Base-by-base conservation (phyloP, 2,888 invertebrate genomes). In the Thereva unica region DNA sequence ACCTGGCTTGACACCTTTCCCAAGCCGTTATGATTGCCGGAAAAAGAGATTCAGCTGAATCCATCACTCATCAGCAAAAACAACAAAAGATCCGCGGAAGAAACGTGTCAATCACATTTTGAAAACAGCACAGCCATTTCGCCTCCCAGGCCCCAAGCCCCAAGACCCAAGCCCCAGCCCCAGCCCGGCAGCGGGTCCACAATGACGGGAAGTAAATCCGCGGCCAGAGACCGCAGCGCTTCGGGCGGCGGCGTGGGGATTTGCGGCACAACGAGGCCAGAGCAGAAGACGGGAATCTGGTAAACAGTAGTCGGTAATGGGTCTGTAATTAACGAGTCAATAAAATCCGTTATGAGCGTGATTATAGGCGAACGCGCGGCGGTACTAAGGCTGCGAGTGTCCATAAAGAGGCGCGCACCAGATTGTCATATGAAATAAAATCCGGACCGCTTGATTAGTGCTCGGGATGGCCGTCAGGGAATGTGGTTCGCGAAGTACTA, bases 241-340 rank as follows among this genome's bases (percentile, higher is more conserved):
- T 23, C 23, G n/a, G n/a, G n/a, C n/a, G 23, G 23, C 23, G 23
- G 23, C 23, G 23, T 23, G 23, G 23, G 23, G 47, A 10, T n/a
- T 7, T n/a, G 47, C 47, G n/a, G n/a, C 5, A 47, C n/a, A 47
- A 12, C n/a, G 47, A 47, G n/a, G n/a, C 10, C 47, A n/a, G 34
- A 6, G 34, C 35, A 23, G 53, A 53, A 10, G 10, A 23, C 23
- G 44, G 12, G 53, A 64, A 5, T 41, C 34, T 9, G 10, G 42
- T 12, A 10, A 45, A 54, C 23, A 45, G 55, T 49, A 55, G 42
- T 61, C 64, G 69, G 69, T 72, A 72, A 72, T 71, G 71, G 70
- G 70, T 72, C 71, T 67, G 71, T 71, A 72, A 72, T 72, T 71
- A 72, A 72, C 71, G 71, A 72, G 70, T 69, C 70, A 70, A 71